Percentiles rank a stretch among this genome's conserved stretches.
Evolutionary conservation across 2,888 invertebrate genomes (phyloP).

Genomic region (Cheiracanthium punctorium): DNA sequence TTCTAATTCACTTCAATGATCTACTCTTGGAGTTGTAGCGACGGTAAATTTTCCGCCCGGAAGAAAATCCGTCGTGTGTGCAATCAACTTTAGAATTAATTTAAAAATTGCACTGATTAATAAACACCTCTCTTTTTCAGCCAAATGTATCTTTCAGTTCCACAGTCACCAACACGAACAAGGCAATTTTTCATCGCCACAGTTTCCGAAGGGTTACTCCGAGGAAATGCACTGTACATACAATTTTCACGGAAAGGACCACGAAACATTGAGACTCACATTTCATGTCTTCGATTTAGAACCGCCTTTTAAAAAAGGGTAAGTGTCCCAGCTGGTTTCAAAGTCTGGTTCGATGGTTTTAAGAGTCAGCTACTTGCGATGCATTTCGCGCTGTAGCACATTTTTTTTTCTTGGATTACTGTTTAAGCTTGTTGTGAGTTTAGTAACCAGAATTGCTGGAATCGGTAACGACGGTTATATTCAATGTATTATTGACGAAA

Average conservation of each 20-base stretch:
- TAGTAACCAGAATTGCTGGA: too few species aligned
- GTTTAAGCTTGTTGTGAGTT: too few species aligned
- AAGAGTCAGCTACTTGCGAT: too few species aligned
- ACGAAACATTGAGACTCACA: conserved; percentile 74
- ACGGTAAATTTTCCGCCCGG: too few species aligned
- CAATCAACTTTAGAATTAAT: too few species aligned
- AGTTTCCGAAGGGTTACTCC: conserved; percentile 74
- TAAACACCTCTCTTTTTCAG: conserved; percentile 32
- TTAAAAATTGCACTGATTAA: too few species aligned
- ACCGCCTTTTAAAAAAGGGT: conserved; percentile 75
- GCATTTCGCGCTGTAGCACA: too few species aligned
- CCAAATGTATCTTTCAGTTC: conserved; percentile 71
- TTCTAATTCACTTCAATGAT: not conserved
- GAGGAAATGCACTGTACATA: conserved; percentile 74
- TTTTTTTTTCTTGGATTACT: too few species aligned
- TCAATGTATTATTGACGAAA: too few species aligned
- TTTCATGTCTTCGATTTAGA: conserved; percentile 75
- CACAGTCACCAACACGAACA: conserved; percentile 54
- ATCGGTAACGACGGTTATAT: too few species aligned
- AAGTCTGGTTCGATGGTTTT: too few species aligned
- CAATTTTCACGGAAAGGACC: conserved; percentile 73
- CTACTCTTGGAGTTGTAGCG: conserved; percentile 4
- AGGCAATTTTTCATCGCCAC: conserved; percentile 75
- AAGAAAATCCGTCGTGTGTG: too few species aligned
- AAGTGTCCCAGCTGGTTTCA: conserved; percentile 18